These are phyloP conservation scores for Drosophila tsacasi DNA, from an alignment of 1,140 invertebrate genomes.

Conservation along the genomic window DNA sequence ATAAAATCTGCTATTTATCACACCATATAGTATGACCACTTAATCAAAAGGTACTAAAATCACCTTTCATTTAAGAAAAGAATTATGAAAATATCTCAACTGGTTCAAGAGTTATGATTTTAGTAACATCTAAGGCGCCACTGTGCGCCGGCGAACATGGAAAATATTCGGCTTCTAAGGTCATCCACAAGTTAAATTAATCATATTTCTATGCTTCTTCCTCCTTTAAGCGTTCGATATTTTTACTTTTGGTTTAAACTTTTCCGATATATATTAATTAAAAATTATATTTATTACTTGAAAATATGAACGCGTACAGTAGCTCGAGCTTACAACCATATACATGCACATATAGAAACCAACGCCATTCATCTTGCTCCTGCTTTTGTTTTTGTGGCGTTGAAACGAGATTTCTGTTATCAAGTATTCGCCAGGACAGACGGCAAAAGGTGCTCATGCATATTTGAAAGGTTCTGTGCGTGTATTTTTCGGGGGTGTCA, in stretches of 20 bases:
- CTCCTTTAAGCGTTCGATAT: neutral
- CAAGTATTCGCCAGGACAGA: constrained; percentile 63
- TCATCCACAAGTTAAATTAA: constrained; percentile 32
- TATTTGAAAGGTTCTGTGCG: constrained; percentile 63
- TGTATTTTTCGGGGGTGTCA: constrained; percentile 31
- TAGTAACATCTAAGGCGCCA: no score
- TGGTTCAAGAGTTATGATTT: no score
- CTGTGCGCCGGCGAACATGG: neutral
- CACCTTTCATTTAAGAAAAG: no score
- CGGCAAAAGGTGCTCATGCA: constrained; percentile 71
- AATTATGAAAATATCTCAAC: no score
- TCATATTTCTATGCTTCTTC: neutral
- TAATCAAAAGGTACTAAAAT: no score
- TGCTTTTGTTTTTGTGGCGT: constrained; percentile 47
- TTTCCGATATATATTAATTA: neutral
- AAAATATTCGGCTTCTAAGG: constrained; percentile 28
- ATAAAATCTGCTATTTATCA: no score
- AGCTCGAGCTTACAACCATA: neutral
- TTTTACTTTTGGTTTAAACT: neutral
- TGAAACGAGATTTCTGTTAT: constrained; percentile 71
- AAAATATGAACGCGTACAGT: neutral
- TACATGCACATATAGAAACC: neutral
- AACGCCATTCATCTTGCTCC: constrained; percentile 17
- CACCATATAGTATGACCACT: no score
- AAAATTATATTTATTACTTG: neutral